Evolutionary conservation across 2,888 invertebrate genomes (phyloP).

Genomic region (Himalopsyche japonica): DNA sequence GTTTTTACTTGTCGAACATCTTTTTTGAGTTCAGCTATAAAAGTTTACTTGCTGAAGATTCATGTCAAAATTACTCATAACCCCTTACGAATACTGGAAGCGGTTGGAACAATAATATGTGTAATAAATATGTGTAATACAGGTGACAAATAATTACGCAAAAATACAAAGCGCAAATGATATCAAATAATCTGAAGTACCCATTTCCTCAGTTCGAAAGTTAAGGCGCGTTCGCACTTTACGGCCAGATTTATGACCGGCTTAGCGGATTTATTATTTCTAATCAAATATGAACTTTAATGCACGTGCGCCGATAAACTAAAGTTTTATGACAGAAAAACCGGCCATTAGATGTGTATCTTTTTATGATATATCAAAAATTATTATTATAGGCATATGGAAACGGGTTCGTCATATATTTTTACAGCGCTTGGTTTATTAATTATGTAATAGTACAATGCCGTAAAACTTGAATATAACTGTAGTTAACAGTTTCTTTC

Average conservation of each 20-base stretch:
- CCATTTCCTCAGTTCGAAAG: neutral
- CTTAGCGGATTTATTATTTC: slow-evolving; percentile 2
- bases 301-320: neutral
- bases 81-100: too few species aligned
- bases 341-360: neutral
- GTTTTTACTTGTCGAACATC: too few species aligned
- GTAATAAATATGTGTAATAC: too few species aligned
- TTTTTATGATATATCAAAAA: neutral
- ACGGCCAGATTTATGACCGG: slow-evolving; percentile 3
- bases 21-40: too few species aligned
- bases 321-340: slow-evolving; percentile 4
- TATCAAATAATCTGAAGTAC: too few species aligned
- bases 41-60: too few species aligned
- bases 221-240: neutral
- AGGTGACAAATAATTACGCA: too few species aligned
- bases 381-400: neutral
- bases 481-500: too few species aligned
- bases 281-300: slow-evolving; percentile 2
- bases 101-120: too few species aligned
- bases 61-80: too few species aligned
- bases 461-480: neutral
- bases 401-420: neutral
- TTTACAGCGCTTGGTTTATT: neutral
- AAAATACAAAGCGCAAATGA: too few species aligned
- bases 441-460: neutral